A percentile compares a stretch with the other conserved stretches of the same genome.
These are phyloP conservation scores for Aplochiton taeniatus DNA, from an alignment of 2,797 vertebrate species.

Conservation along the genomic window DNA sequence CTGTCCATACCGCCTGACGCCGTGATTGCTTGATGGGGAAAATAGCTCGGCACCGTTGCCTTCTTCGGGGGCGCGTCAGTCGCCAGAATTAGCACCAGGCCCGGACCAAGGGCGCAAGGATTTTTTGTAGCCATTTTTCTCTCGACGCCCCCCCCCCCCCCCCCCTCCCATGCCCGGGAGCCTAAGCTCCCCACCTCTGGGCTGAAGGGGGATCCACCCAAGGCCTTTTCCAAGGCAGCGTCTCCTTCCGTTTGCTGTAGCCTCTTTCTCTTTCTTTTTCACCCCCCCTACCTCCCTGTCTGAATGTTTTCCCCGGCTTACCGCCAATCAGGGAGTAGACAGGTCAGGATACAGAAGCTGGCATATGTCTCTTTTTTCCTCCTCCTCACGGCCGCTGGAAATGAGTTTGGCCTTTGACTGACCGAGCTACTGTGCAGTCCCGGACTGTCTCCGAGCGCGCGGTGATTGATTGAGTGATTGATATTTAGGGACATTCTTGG, in stretches of 20 bases:
- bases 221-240: not conserved
- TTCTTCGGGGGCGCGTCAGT: conserved; percentile 67
- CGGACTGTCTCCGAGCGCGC: conserved; percentile 20
- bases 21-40: conserved; percentile 72
- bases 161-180: not conserved
- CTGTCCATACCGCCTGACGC: conserved; percentile 59
- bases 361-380: not conserved
- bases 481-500: conserved; percentile 75
- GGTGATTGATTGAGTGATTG: conserved; percentile 76
- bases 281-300: not conserved
- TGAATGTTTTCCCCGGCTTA: not conserved
- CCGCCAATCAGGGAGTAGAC: not conserved
- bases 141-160: conserved; percentile 10
- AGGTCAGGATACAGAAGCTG: not conserved
- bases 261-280: not conserved
- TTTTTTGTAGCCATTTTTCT: conserved; percentile 28
- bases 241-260: not conserved
- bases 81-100: conserved; percentile 53
- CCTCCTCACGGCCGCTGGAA: conserved; percentile 8
- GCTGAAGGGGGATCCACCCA: no score
- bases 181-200: no score
- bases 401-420: conserved; percentile 19
- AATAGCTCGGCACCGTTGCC: conserved; percentile 71
- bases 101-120: not conserved
- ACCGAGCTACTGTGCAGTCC: not conserved